Evolutionary conservation across 2,113 vertebrate genomes (phyloP).

Genomic region (Apistogramma diplotaenia): DNA sequence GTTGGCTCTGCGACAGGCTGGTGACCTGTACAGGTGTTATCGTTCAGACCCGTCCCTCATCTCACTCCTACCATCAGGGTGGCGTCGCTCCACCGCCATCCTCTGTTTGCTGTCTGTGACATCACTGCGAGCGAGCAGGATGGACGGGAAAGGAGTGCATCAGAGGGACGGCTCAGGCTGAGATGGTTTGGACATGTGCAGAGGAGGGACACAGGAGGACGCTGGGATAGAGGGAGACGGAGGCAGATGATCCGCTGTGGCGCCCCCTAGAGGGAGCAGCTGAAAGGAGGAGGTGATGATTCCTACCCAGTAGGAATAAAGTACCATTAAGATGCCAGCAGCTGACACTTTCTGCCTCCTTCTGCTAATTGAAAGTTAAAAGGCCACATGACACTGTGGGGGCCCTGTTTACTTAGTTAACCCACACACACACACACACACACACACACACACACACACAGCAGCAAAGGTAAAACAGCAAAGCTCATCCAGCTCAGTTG

Average conservation of each 20-base stretch:
- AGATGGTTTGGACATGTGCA: not conserved
- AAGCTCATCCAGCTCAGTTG: conserved; percentile 41
- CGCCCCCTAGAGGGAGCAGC: not conserved
- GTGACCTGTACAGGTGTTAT: no score
- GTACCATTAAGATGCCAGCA: no score
- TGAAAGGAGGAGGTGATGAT: not conserved
- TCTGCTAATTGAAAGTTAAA: conserved; percentile 35
- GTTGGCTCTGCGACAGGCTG: no score
- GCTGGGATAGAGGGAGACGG: no score
- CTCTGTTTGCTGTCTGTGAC: not conserved
- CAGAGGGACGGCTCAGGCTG: not conserved
- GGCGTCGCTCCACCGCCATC: not conserved
- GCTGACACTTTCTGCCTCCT: not conserved
- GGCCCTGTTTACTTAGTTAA: not conserved
- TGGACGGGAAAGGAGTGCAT: not conserved
- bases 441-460: not conserved
- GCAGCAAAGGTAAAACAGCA: conserved; percentile 7
- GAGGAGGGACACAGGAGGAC: not conserved
- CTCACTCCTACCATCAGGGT: no score
- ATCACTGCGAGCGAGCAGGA: not conserved
- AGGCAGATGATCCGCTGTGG: no score
- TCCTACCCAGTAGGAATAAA: not conserved
- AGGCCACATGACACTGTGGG: conserved; percentile 23
- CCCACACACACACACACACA: not conserved
- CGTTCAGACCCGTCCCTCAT: no score